A percentile compares a stretch with the other conserved stretches of the same genome.
phyloP scores from a whole-genome alignment of 2,888 invertebrate genomes.

The Oscheius onirici region DNA sequence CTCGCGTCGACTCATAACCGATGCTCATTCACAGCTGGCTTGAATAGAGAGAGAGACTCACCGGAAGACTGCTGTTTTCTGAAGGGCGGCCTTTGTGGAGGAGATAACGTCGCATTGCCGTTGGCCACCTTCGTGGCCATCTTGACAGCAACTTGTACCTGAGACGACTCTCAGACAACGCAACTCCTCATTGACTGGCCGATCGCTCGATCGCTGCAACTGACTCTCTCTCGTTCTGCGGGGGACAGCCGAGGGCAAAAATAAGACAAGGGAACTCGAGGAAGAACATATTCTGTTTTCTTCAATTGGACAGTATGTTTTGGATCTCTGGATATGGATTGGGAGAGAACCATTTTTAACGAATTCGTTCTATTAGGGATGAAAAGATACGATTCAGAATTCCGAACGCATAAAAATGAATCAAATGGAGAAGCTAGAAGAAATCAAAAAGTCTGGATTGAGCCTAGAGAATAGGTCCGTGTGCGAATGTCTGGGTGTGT shows the following conservation, averaged over 20 bases:
- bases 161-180: constrained; percentile 14
- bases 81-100: constrained; percentile 32
- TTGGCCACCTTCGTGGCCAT: constrained; percentile 34
- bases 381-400: too few relatives aligned
- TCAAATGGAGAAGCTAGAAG: too few relatives aligned
- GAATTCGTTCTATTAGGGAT: background rate
- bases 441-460: too few relatives aligned
- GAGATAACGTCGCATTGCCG: constrained; percentile 22
- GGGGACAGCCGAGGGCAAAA: constrained; percentile 28
- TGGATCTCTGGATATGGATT: too few relatives aligned
- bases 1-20: constrained; percentile 1
- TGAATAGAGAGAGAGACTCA: constrained; percentile 9
- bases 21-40: constrained; percentile 27
- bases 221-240: constrained; percentile 20
- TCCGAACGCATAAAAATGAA: too few relatives aligned
- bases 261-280: constrained; percentile 4
- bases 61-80: constrained; percentile 32
- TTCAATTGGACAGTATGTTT: too few relatives aligned
- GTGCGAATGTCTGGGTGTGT: too few relatives aligned
- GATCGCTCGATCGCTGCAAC: constrained; percentile 36
- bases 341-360: background rate
- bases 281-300: background rate
- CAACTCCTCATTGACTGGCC: constrained; percentile 28
- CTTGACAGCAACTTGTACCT: background rate
- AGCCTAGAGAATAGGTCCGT: too few relatives aligned